Evolutionary conservation across 2,113 vertebrate species (phyloP).

Genomic region (Chitala chitala): DNA sequence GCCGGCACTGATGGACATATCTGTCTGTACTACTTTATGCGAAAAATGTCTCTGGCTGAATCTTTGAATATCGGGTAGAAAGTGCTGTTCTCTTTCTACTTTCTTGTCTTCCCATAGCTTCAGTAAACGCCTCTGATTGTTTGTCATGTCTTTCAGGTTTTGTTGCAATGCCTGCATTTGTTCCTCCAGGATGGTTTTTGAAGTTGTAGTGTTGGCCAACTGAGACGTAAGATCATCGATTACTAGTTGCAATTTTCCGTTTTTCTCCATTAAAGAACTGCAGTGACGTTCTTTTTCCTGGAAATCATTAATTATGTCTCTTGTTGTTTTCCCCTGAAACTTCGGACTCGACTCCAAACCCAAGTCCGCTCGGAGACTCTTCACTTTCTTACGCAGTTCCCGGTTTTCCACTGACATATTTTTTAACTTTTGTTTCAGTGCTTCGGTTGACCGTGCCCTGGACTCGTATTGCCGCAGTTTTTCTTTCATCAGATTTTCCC

Average conservation of each 20-base stretch:
- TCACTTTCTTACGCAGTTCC: conserved; percentile 64
- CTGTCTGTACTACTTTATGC: conserved; percentile 62
- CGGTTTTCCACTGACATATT: conserved; percentile 58
- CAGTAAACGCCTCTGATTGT: conserved; percentile 62
- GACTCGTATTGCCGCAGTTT: conserved; percentile 61
- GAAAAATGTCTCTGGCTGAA: conserved; percentile 38
- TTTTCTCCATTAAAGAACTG: conserved; percentile 54
- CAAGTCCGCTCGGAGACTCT: conserved; percentile 59
- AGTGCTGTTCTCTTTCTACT: conserved; percentile 55
- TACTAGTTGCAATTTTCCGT: conserved; percentile 55
- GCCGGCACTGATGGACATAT: conserved; percentile 56
- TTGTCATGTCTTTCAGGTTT: conserved; percentile 68
- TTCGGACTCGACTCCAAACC: conserved; percentile 62
- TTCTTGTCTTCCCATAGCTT: conserved; percentile 70
- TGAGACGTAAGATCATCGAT: conserved; percentile 61
- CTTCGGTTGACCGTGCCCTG: conserved; percentile 54
- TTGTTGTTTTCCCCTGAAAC: conserved; percentile 65
- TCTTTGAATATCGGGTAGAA: conserved; percentile 56
- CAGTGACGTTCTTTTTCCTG: conserved; percentile 63
- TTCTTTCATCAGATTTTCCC: conserved; percentile 56
- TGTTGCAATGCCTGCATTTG: conserved; percentile 61
- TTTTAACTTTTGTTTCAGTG: conserved; percentile 64
- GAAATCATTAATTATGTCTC: conserved; percentile 64
- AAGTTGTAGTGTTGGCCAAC: conserved; percentile 58
- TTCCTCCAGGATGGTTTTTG: conserved; percentile 63